A percentile compares a stretch with the other conserved stretches of the same genome.
Evolutionary conservation across 2,113 vertebrate species (phyloP).

Genomic region (Atrichornis clamosus): DNA sequence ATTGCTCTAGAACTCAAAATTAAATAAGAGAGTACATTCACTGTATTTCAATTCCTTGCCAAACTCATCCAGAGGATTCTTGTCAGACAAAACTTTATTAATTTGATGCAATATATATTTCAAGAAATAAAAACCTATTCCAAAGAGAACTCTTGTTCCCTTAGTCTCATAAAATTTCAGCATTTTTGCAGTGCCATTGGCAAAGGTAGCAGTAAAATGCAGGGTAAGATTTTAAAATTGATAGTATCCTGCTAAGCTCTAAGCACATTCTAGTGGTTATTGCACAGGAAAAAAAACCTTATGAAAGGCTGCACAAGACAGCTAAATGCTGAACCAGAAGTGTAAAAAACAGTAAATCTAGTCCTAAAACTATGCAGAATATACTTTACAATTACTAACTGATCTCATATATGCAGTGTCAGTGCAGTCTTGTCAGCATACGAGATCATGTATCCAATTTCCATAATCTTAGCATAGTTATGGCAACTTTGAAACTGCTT

Average conservation of each 20-base stretch:
- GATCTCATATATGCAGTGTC: not conserved
- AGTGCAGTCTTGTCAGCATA: not conserved
- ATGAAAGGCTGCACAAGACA: not conserved
- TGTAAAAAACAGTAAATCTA: not conserved
- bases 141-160: not conserved
- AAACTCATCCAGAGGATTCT: not conserved
- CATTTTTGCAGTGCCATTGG: not conserved
- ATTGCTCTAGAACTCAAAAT: not conserved
- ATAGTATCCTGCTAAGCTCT: not conserved
- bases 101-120: not conserved
- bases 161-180: not conserved
- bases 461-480: not conserved
- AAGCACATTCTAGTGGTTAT: not conserved
- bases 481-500: not conserved
- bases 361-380: not conserved
- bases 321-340: not conserved
- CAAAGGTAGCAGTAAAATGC: not conserved
- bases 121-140: not conserved
- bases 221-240: not conserved
- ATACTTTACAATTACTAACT: not conserved
- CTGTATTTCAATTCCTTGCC: not conserved
- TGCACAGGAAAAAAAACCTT: not conserved
- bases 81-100: not conserved
- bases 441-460: not conserved
- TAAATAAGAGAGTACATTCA: not conserved